These are phyloP conservation scores for Rhynchonema sp. DNA, from an alignment of 2,888 invertebrate genomes.

Conservation along the genomic window DNA sequence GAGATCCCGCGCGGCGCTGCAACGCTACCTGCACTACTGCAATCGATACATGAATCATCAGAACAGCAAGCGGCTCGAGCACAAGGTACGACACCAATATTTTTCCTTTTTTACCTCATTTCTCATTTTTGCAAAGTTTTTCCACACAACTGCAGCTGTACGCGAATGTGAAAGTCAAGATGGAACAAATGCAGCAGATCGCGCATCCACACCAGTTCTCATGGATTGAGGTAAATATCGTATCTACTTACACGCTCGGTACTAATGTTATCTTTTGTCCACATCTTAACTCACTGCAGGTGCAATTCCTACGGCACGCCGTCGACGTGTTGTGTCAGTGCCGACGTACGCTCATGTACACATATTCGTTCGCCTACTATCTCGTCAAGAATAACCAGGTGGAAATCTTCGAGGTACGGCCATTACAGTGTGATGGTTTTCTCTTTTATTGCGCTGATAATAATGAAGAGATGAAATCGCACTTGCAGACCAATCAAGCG, in stretches of 20 bases:
- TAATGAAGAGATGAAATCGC: neutral
- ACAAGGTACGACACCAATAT: constrained; percentile 40
- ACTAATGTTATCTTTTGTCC: no score
- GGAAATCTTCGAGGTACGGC: constrained; percentile 82
- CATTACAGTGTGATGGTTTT: no score
- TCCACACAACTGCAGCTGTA: no score
- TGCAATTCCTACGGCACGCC: constrained; percentile 91
- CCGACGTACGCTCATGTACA: constrained; percentile 93
- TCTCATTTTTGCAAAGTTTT: no score
- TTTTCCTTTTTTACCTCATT: neutral
- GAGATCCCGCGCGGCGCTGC: constrained; percentile 70
- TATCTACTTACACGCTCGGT: no score
- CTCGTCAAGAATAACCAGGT: constrained; percentile 93
- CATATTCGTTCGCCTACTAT: constrained; percentile 97
- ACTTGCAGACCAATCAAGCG: constrained; percentile 63
- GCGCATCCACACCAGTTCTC: no score
- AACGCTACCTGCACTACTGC: constrained; percentile 92
- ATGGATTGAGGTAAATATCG: constrained; percentile 99
- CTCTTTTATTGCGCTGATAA: no score
- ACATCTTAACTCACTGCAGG: no score
- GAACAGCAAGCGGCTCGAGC: constrained; percentile 92
- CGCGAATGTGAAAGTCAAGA: constrained; percentile 82
- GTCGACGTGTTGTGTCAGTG: constrained; percentile 43
- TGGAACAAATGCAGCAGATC: constrained; percentile 99
- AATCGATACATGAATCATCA: constrained; percentile 98